Conservation (phyloP, 2,888 invertebrate genomes). For the Globia sparganii region DNA sequence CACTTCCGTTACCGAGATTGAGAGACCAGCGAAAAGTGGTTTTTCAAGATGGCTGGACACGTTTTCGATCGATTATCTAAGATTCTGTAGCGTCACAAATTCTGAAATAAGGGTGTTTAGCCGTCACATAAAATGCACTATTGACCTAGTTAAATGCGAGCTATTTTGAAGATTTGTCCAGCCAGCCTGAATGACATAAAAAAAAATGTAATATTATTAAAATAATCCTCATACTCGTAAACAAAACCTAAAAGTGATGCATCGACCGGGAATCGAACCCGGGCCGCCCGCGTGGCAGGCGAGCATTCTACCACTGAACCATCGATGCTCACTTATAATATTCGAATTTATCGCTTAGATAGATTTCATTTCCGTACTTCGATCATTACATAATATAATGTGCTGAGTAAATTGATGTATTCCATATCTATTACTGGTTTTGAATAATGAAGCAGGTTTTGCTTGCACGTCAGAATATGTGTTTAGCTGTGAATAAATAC, state of each 20-base stretch:
- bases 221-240: no score
- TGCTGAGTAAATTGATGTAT: constrained; percentile 28
- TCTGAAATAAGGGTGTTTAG: no score
- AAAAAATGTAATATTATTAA: no score
- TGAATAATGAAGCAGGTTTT: constrained; percentile 38
- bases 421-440: constrained; percentile 47
- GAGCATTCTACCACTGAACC: constrained; percentile 90
- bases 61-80: no score
- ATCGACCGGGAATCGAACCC: constrained; percentile 87
- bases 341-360: constrained; percentile 12
- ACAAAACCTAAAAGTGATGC: constrained; percentile 63
- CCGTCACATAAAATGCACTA: no score
- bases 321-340: constrained; percentile 79
- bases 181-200: no score
- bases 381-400: neutral
- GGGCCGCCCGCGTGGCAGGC: constrained; percentile 88
- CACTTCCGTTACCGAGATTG: no score
- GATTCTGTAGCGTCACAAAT: no score
- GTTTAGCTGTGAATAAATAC: constrained; percentile 61
- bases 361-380: constrained; percentile 16
- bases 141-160: no score
- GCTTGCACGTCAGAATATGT: constrained; percentile 53
- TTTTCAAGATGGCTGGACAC: no score
- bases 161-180: no score
- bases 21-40: no score